These are phyloP conservation scores for Neodon shergylaensis DNA, from an alignment of 2,113 vertebrate species.

Conservation along the genomic window DNA sequence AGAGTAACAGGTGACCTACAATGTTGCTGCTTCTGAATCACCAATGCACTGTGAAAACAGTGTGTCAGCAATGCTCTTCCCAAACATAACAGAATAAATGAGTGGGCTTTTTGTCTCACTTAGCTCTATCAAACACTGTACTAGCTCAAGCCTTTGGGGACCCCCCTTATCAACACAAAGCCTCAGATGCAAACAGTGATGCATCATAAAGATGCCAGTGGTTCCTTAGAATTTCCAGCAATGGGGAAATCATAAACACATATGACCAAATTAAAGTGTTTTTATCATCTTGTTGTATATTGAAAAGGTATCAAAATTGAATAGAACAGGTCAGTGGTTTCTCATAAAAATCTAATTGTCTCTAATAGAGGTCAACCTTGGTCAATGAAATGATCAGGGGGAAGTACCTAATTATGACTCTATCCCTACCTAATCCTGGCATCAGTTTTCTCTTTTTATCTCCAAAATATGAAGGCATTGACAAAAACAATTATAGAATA, in stretches of 20 bases:
- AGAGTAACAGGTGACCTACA: constrained; percentile 31
- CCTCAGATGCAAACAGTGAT: background rate
- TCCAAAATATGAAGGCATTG: background rate
- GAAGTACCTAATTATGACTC: constrained; percentile 69
- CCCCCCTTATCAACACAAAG: background rate
- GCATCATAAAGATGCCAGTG: background rate
- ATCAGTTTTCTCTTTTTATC: constrained; percentile 61
- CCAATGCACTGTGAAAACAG: constrained; percentile 14
- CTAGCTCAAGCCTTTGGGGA: constrained; percentile 40
- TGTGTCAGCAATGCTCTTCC: background rate
- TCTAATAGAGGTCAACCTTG: constrained; percentile 59
- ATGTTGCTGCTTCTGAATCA: constrained; percentile 51
- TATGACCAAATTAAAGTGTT: background rate
- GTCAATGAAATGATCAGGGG: constrained; percentile 72
- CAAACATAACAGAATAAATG: constrained; percentile 63
- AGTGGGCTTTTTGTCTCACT: constrained; percentile 25
- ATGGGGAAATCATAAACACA: constrained; percentile 43
- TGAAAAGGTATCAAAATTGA: constrained; percentile 32
- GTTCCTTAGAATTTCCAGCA: constrained; percentile 29
- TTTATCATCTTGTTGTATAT: constrained; percentile 54
- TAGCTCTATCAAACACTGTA: constrained; percentile 59
- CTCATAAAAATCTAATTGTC: constrained; percentile 74
- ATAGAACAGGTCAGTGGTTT: constrained; percentile 68
- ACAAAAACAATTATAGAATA: constrained; percentile 30
- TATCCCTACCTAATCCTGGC: constrained; percentile 61